phyloP scores from a whole-genome alignment of 2,113 vertebrate genomes.

The Gymnocephalus cernua region DNA sequence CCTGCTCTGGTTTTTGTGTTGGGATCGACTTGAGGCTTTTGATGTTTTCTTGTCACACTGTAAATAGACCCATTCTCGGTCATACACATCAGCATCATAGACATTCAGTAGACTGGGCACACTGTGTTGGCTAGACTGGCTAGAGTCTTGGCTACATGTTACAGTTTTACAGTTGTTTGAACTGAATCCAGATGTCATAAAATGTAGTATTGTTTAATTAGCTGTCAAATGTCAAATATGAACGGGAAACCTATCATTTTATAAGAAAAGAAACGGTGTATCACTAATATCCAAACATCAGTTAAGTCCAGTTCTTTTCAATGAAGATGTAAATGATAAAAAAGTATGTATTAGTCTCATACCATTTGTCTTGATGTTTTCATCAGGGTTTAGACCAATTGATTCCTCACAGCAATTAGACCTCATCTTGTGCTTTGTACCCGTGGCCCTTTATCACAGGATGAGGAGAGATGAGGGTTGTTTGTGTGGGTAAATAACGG shows the following conservation, averaged over 20 bases:
- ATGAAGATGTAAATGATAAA: not conserved
- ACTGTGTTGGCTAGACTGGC: conserved; percentile 33
- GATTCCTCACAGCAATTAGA: conserved; percentile 25
- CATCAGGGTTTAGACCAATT: conserved; percentile 12
- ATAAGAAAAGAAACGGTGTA: not conserved
- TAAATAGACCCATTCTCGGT: conserved; percentile 45
- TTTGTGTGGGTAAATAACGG: conserved; percentile 77
- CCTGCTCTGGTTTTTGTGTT: conserved; percentile 58
- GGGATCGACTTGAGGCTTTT: conserved; percentile 69
- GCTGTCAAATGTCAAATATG: not conserved
- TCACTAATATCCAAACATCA: not conserved
- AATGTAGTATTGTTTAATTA: not conserved
- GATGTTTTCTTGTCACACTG: conserved; percentile 66
- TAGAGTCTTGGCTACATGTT: not conserved
- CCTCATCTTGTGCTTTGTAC: conserved; percentile 58
- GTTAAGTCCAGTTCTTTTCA: not conserved
- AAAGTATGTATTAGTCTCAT: not conserved
- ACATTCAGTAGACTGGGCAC: not conserved
- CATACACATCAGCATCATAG: conserved; percentile 24
- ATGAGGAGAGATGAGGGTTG: conserved; percentile 69
- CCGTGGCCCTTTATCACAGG: conserved; percentile 79
- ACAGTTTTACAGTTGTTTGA: conserved; percentile 26
- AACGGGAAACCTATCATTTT: not conserved
- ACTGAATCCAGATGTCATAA: conserved; percentile 21
- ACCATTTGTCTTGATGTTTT: conserved; percentile 14